A percentile compares a stretch with the other conserved stretches of the same genome.
phyloP scores from a whole-genome alignment of 2,888 invertebrate species.

The Torymus texanus region DNA sequence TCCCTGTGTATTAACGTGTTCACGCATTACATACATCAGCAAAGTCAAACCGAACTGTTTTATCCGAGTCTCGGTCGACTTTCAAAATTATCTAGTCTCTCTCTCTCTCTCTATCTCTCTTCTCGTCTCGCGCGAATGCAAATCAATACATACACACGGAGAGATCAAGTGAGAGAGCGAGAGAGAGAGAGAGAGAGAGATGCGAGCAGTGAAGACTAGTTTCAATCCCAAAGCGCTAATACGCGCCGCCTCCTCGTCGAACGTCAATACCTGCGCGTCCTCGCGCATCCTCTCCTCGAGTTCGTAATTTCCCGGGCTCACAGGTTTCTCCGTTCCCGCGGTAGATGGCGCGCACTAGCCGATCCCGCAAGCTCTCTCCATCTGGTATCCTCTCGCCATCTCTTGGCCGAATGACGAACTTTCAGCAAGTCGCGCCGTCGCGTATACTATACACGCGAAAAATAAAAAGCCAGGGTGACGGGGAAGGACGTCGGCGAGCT shows the following conservation, averaged over 20 bases:
- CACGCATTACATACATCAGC: too few relatives aligned
- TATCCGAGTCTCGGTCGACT: too few relatives aligned
- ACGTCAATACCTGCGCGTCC: slow-evolving; percentile 34
- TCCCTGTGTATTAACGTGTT: too few relatives aligned
- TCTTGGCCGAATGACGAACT: not conserved
- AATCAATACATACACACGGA: slow-evolving; percentile 33
- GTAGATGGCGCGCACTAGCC: slow-evolving; percentile 1
- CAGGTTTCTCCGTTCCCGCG: not conserved
- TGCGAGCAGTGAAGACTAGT: slow-evolving; percentile 3
- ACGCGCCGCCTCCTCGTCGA: slow-evolving; percentile 25
- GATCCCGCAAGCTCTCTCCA: too few relatives aligned
- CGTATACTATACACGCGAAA: too few relatives aligned
- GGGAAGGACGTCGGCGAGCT: not conserved
- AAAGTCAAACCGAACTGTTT: too few relatives aligned
- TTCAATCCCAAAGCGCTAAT: slow-evolving; percentile 43
- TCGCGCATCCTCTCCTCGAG: not conserved
- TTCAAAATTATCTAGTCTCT: not conserved
- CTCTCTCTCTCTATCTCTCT: too few relatives aligned
- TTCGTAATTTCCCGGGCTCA: slow-evolving; percentile 49
- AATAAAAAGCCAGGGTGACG: not conserved
- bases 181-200: slow-evolving; percentile 14
- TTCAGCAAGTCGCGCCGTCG: not conserved
- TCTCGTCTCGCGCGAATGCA: slow-evolving; percentile 20
- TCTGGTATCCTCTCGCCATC: not conserved
- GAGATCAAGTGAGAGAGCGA: slow-evolving; percentile 1